Evolutionary conservation across 2,888 invertebrate species (phyloP).

Genomic region (Heliothis peltigera): DNA sequence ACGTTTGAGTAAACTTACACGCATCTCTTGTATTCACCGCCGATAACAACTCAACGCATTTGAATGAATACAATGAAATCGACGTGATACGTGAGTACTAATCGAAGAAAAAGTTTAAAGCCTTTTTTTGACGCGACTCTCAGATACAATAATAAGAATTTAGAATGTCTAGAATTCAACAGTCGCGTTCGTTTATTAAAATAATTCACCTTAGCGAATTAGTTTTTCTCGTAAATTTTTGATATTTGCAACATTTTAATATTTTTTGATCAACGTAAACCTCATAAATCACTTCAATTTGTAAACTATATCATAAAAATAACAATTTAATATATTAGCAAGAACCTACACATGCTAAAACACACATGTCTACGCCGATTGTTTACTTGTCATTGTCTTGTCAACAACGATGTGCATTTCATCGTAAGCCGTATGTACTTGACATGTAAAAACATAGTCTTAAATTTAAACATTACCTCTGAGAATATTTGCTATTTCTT

Average conservation of each 20-base stretch:
- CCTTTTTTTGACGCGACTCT: not conserved
- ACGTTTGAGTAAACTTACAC: not conserved
- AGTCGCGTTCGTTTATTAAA: too few species aligned
- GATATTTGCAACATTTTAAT: constrained; percentile 31
- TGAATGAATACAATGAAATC: constrained; percentile 37
- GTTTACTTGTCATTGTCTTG: constrained; percentile 1
- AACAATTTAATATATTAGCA: constrained; percentile 1
- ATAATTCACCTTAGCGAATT: constrained; percentile 8
- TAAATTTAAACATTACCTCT: constrained; percentile 47
- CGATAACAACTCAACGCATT: constrained; percentile 13
- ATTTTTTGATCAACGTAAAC: constrained; percentile 21
- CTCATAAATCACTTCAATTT: constrained; percentile 1
- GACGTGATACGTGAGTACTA: not conserved
- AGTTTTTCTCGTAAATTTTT: constrained; percentile 34
- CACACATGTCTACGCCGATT: constrained; percentile 25
- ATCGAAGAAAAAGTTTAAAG: constrained; percentile 6
- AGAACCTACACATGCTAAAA: constrained; percentile 25
- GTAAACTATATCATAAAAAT: not conserved
- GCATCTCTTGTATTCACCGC: not conserved
- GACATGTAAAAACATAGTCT: constrained; percentile 38
- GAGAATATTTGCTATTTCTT: constrained; percentile 67
- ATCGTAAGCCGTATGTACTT: constrained; percentile 38
- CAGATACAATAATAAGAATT: not conserved
- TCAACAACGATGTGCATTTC: constrained; percentile 38
- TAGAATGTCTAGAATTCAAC: too few species aligned